Base-by-base conservation (phyloP, 2,113 vertebrate genomes). In the Vidua macroura region DNA sequence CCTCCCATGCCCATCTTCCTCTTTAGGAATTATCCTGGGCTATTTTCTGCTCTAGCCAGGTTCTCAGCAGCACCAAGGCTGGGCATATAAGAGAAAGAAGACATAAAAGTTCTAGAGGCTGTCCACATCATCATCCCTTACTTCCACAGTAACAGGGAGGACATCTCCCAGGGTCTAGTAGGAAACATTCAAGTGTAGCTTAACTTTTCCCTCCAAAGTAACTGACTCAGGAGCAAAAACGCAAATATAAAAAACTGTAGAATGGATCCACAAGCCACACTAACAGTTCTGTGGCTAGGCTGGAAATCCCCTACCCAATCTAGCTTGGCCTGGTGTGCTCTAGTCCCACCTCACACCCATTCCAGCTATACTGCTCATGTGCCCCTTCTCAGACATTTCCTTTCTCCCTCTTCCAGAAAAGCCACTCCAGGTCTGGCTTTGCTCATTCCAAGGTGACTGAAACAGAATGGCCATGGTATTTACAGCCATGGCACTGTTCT, bases 401-500 rank as follows among this genome's bases (percentile, higher is more conserved):
- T 14, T 86, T 89, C n/a, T 68, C 8, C 11, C 12, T 11, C 10
- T 48, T 62, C 55, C 63, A 79, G 20, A 17, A 25, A 88, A 39
- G 27, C 3, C 0, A 1, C 41, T 56, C 37, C 13, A 15, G 13
- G 7, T 10, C 33, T 41, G 17, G 15, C 9, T 41, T 67, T 67
- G 6, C 35, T 5, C 3, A 20, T 3, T 5, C 22, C 13, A 44
- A 62, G 14, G 24, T 11, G 9, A 31, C 6, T 15, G 23, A 69
- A 46, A 15, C 12, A 73, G 10, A 75, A 35, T 2, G 1, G 58
- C 39, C 2, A 5, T 1, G 4, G 9, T 31, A 27, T 58, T 83
- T 51, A 28, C 46, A 66, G 31, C 17, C 46, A 27, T 1, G 0
- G 4, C 6, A 8, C 1, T 0, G 8, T 21, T 81, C n/a, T 56